Conservation (phyloP, 2,113 vertebrate species). For the Corydoras maculifer region DNA sequence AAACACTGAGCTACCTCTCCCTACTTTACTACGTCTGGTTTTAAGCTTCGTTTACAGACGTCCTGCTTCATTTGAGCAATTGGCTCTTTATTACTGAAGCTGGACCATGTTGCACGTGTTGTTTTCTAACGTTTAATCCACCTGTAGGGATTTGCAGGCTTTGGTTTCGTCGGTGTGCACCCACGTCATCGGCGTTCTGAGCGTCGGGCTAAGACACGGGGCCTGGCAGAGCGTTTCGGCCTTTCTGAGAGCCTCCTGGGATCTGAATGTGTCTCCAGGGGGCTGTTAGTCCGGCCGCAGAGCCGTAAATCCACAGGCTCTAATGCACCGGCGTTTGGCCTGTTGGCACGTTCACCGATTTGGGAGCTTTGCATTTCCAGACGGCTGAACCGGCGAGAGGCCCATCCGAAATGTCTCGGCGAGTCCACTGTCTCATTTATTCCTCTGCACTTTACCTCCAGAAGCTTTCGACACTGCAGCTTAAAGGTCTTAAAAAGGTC, state of each 20-base stretch:
- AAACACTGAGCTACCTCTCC: too few relatives aligned
- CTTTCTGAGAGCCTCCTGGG: slow-evolving; percentile 37
- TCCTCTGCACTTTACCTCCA: too few relatives aligned
- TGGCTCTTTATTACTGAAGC: neutral
- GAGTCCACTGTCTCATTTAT: neutral
- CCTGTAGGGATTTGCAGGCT: slow-evolving; percentile 20
- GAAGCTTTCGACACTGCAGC: too few relatives aligned
- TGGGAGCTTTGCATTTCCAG: slow-evolving; percentile 36
- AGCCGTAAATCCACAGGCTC: slow-evolving; percentile 37
- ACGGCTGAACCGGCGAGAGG: slow-evolving; percentile 19
- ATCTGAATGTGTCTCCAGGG: slow-evolving; percentile 35
- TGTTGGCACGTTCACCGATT: slow-evolving; percentile 36
- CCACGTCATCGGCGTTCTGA: slow-evolving; percentile 34
- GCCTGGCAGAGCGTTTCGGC: slow-evolving; percentile 29
- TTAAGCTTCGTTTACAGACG: too few relatives aligned
- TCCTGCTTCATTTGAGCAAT: neutral
- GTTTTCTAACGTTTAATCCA: slow-evolving; percentile 12
- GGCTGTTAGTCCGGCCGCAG: slow-evolving; percentile 28
- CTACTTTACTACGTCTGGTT: too few relatives aligned
- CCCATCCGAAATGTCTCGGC: neutral
- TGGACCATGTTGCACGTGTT: neutral
- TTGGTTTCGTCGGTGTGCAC: slow-evolving; percentile 33
- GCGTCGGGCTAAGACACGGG: slow-evolving; percentile 14
- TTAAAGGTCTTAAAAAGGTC: too few relatives aligned
- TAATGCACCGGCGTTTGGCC: slow-evolving; percentile 27